Evolutionary conservation across 2,113 vertebrate species (phyloP), one percentile per base, ranked within the genome.

Genomic region (Mobula birostris): DNA sequence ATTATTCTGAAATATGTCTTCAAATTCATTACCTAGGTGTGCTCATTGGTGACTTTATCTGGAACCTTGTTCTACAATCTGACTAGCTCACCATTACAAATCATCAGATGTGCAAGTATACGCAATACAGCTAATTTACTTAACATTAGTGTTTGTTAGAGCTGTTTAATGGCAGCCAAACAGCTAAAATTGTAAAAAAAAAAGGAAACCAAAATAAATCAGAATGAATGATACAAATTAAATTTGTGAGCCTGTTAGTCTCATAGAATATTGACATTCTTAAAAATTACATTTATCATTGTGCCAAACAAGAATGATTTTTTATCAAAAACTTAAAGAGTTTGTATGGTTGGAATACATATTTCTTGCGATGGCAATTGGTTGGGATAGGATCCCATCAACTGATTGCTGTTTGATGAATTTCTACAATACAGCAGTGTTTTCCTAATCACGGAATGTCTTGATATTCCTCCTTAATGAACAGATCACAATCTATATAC

Each of bases 381-480:
- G 70, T 74, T 93, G 70, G 91, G 91, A 93, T 72, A 8, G 17
- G 91, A 93, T 93, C 91, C 91, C 91, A 56, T 56, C 72, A 96
- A 97, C 95, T 97, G 96, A 97, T 96, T 96, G 94, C 96, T 96
- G 96, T 97, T 96, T 97, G 97, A 96, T 97, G 97, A 98, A 97
- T 96, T 96, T 95, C 96, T 96, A 97, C 97, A 97, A 97, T 98
- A 99, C 98, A 99, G 98, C 98, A 99, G 98, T 97, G 96, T 98
- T 98, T 97, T 97, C 98, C 98, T 98, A 98, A 97, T 98, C 97
- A 97, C 99, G 98, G 98, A 99, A 99, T 99, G 98, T 99, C 97
- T 98, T 97, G 97, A 98, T 98, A 97, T 96, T 97, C 97, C 96
- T 96, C 96, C 96, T 95, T 97, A 97, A 97, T 96, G 96, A 95